Evolutionary conservation across 2,888 invertebrate genomes (phyloP).

Genomic region (Arge pagana): DNA sequence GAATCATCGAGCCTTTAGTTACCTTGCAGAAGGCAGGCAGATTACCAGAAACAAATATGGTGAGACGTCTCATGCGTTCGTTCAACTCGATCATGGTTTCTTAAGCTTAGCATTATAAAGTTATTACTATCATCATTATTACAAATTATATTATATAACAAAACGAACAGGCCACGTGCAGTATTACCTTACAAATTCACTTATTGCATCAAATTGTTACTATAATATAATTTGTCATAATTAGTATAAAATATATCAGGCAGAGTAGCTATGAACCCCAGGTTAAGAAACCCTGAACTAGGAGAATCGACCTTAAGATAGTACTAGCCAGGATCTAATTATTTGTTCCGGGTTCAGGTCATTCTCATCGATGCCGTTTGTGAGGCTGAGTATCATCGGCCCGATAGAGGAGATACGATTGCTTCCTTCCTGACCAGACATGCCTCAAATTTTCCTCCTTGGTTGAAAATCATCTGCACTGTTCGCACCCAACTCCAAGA

Average conservation of each 20-base stretch:
- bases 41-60: slow-evolving; percentile 69
- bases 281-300: too few species aligned
- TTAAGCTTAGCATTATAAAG: too few species aligned
- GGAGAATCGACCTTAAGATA: too few species aligned
- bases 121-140: too few species aligned
- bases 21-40: slow-evolving; percentile 73
- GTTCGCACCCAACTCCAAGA: slow-evolving; percentile 84
- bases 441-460: slow-evolving; percentile 78
- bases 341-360: too few species aligned
- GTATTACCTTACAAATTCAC: too few species aligned
- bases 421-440: slow-evolving; percentile 86
- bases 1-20: slow-evolving; percentile 84
- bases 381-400: slow-evolving; percentile 94
- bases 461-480: slow-evolving; percentile 89
- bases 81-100: too few species aligned
- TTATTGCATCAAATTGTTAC: not conserved
- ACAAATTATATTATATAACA: too few species aligned
- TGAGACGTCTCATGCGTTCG: slow-evolving; percentile 24
- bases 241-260: too few species aligned
- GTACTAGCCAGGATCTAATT: slow-evolving; percentile 44
- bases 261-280: too few species aligned
- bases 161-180: too few species aligned
- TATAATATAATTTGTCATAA: too few species aligned
- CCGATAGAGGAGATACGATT: slow-evolving; percentile 92
- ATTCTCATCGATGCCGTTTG: slow-evolving; percentile 91